Percentiles rank a stretch among this genome's conserved stretches.
These are phyloP conservation scores for Conus betulinus DNA, from an alignment of 1,140 invertebrate species.

Conservation along the genomic window DNA sequence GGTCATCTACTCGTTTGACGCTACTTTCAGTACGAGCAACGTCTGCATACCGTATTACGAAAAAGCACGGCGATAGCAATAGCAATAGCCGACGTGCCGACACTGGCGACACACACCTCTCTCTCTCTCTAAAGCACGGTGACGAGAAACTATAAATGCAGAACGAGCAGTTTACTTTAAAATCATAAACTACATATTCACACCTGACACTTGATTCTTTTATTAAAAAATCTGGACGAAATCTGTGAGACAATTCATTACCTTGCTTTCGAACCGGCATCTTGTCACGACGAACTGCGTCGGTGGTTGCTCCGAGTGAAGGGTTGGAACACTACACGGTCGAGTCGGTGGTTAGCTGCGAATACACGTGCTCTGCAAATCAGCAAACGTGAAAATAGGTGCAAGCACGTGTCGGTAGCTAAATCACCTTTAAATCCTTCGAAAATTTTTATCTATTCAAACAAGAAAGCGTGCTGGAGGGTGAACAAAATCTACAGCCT, in stretches of 20 bases:
- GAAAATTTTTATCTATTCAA: not conserved
- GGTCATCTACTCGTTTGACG: too few species aligned
- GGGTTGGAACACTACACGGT: not conserved
- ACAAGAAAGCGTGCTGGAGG: not conserved
- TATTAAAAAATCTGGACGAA: not conserved
- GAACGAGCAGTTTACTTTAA: too few species aligned
- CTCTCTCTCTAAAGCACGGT: too few species aligned
- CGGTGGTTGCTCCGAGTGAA: constrained; percentile 16
- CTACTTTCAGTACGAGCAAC: too few species aligned
- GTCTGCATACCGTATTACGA: too few species aligned
- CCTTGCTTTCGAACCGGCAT: constrained; percentile 44
- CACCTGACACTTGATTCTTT: too few species aligned
- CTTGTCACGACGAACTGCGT: not conserved
- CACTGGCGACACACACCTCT: too few species aligned
- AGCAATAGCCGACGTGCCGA: too few species aligned
- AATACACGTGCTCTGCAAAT: not conserved
- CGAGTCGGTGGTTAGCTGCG: not conserved
- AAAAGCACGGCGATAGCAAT: too few species aligned
- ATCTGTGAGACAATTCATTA: not conserved
- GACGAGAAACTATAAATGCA: too few species aligned
- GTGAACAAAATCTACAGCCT: not conserved
- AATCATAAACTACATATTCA: too few species aligned
- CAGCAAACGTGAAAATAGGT: not conserved
- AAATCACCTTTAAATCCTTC: not conserved
- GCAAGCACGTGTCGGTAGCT: not conserved